These are phyloP conservation scores for Camponotus vicinus DNA, from an alignment of 1,140 invertebrate genomes.

Conservation along the genomic window DNA sequence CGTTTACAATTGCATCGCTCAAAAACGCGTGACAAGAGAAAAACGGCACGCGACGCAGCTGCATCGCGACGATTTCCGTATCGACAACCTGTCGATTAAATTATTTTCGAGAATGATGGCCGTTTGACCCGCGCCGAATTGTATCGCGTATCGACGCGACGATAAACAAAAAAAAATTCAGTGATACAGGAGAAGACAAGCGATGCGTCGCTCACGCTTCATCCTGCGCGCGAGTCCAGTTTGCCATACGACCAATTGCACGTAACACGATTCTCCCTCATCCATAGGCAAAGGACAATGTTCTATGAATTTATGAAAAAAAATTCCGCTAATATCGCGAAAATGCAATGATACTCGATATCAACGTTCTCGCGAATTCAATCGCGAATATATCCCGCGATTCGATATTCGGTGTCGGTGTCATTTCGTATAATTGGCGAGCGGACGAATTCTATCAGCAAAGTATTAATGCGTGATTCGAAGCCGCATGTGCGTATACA, in stretches of 20 bases:
- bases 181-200: conserved; percentile 31
- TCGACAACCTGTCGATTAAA: conserved; percentile 58
- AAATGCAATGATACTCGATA: conserved; percentile 21
- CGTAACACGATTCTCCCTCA: conserved; percentile 18
- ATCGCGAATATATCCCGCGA: background rate
- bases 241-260: conserved; percentile 6
- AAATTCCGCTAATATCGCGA: conserved; percentile 10
- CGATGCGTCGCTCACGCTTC: conserved; percentile 8
- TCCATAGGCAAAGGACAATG: too few species aligned
- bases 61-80: conserved; percentile 51
- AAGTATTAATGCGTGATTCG: conserved; percentile 28
- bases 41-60: conserved; percentile 39
- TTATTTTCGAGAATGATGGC: conserved; percentile 57
- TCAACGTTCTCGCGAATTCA: conserved; percentile 8
- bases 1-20: conserved; percentile 40
- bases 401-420: conserved; percentile 10
- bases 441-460: background rate
- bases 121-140: conserved; percentile 20
- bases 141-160: conserved; percentile 28
- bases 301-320: background rate
- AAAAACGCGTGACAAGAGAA: conserved; percentile 37
- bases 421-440: conserved; percentile 31
- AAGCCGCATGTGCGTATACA: background rate
- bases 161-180: conserved; percentile 60
- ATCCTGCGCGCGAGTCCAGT: conserved; percentile 16